Evolutionary conservation across 2,888 invertebrate genomes (phyloP).

Genomic region (Plebejus argus): DNA sequence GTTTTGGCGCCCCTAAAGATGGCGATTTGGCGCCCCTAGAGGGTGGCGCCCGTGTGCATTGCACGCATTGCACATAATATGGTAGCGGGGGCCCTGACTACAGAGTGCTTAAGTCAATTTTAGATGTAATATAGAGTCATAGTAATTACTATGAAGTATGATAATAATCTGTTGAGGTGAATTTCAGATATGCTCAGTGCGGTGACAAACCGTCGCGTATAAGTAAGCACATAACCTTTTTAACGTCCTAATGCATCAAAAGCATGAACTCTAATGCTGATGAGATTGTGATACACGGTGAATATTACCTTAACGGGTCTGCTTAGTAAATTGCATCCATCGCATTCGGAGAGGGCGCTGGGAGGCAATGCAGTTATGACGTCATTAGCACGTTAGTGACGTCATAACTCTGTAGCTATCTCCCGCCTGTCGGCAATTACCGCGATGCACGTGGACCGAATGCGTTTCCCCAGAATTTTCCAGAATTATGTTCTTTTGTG

Average conservation of each 20-base stretch:
- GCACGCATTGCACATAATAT: too few relatives aligned
- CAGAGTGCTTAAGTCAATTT: too few relatives aligned
- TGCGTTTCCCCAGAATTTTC: slow-evolving; percentile 48
- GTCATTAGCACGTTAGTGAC: slow-evolving; percentile 77
- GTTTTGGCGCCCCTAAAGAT: too few relatives aligned
- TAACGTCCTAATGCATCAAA: slow-evolving; percentile 3
- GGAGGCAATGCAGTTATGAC: slow-evolving; percentile 76
- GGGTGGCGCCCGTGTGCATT: too few relatives aligned
- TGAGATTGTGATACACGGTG: slow-evolving; percentile 42
- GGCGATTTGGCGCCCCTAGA: too few relatives aligned
- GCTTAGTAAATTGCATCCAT: slow-evolving; percentile 62
- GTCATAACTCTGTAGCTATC: slow-evolving; percentile 73
- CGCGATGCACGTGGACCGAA: slow-evolving; percentile 66
- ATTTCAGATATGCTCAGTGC: too few relatives aligned
- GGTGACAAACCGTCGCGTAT: too few relatives aligned
- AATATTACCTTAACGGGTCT: slow-evolving; percentile 43
- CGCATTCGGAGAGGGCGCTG: slow-evolving; percentile 54
- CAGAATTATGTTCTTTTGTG: neutral
- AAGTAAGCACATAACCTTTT: neutral
- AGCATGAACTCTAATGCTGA: slow-evolving; percentile 5
- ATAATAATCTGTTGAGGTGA: too few relatives aligned
- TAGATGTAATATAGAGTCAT: too few relatives aligned
- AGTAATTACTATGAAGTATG: too few relatives aligned
- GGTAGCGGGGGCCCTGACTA: too few relatives aligned
- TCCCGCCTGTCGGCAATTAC: slow-evolving; percentile 75